Percentiles rank a stretch among this genome's conserved stretches.
These are phyloP conservation scores for Caenorhabditis auriculariae DNA, from an alignment of 2,888 invertebrate genomes.

Conservation along the genomic window DNA sequence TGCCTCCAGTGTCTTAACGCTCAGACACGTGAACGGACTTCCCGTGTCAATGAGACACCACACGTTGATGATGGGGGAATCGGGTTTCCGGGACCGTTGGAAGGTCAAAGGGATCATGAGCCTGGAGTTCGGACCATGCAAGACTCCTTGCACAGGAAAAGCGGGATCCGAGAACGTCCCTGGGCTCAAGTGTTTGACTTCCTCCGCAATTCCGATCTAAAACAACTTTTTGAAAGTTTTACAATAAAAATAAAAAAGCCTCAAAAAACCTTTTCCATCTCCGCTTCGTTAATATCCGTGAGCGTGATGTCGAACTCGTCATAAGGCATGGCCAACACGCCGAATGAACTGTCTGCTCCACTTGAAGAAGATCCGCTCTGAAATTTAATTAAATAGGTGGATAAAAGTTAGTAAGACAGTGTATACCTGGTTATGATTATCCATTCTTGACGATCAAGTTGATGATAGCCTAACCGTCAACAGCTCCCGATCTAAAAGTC, in stretches of 20 bases:
- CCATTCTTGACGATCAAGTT: conserved; percentile 2
- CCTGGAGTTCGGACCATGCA: conserved; percentile 9
- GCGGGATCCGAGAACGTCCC: conserved; percentile 1
- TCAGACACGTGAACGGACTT: conserved; percentile 10
- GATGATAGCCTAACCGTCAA: conserved; percentile 2
- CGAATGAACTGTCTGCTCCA: background rate
- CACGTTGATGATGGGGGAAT: conserved; percentile 3
- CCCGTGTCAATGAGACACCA: conserved; percentile 15
- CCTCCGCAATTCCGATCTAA: conserved; percentile 5
- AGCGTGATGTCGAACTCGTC: conserved; percentile 16
- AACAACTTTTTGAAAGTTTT: conserved; percentile 6
- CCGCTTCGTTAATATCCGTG: conserved; percentile 16
- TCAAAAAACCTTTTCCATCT: conserved; percentile 14
- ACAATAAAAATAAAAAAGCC: conserved; percentile 7
- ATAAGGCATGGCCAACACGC: conserved; percentile 13
- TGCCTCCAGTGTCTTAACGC: conserved; percentile 5
- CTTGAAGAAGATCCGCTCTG: conserved; percentile 2
- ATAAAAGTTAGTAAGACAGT: conserved; percentile 3
- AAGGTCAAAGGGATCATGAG: conserved; percentile 10
- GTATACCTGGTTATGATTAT: conserved; percentile 4
- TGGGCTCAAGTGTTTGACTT: conserved; percentile 2
- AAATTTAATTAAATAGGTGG: conserved; percentile 5
- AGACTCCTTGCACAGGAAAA: conserved; percentile 8
- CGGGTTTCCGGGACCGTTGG: conserved; percentile 6
- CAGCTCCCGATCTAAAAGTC: conserved; percentile 5